Conservation (phyloP, 2,113 vertebrate species). For the Nannobrachium achirus region DNA sequence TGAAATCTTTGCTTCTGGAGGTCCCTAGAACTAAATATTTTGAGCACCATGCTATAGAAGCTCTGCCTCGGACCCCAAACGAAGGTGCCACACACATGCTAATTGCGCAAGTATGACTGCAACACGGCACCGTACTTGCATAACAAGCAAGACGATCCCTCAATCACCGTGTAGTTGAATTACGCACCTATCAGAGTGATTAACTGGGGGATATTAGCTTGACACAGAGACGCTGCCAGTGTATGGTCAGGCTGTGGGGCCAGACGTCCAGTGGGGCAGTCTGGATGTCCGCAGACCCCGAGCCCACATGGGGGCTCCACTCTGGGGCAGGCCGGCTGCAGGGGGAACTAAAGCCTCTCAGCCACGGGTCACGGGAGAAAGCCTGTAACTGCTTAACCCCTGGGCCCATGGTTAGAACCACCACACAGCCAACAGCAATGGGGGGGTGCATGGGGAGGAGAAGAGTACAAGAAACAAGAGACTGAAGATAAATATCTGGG, state of each 20-base stretch:
- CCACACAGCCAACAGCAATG: conserved; percentile 51
- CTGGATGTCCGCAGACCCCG: not conserved
- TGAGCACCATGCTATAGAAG: too few relatives aligned
- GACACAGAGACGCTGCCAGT: conserved; percentile 13
- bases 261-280: conserved; percentile 2
- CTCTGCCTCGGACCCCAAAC: not conserved
- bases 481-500: not conserved
- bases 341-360: conserved; percentile 35
- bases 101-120: not conserved
- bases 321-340: conserved; percentile 19
- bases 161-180: conserved; percentile 15
- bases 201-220: conserved; percentile 19
- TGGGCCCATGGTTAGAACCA: conserved; percentile 50
- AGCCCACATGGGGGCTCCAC: not conserved
- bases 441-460: conserved; percentile 6
- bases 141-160: conserved; percentile 5
- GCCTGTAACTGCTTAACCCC: conserved; percentile 63
- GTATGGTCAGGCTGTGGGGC: not conserved
- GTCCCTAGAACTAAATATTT: too few relatives aligned
- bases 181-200: conserved; percentile 2
- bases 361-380: conserved; percentile 44
- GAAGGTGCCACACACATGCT: not conserved
- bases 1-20: too few relatives aligned
- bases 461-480: not conserved
- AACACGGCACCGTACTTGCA: not conserved